phyloP scores from a whole-genome alignment of 2,113 vertebrate genomes.

The Neodon shergylaensis region DNA sequence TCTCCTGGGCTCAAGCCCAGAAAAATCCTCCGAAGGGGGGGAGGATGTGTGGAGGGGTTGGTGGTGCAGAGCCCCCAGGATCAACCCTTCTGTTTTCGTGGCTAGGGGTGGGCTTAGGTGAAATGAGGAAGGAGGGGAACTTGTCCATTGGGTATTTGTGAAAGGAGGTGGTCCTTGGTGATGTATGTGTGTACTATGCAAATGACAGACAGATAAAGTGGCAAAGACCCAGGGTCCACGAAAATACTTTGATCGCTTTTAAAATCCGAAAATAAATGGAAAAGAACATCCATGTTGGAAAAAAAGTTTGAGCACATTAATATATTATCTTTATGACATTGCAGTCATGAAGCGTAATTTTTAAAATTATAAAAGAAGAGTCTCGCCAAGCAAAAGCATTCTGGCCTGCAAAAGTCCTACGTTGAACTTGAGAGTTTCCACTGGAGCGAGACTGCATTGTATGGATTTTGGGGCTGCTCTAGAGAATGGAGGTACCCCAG shows the following conservation, averaged over 20 bases:
- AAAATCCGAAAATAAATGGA: background rate
- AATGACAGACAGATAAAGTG: slow-evolving; percentile 1
- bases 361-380: background rate
- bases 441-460: background rate
- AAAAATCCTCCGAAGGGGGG: background rate
- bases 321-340: background rate
- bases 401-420: background rate
- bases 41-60: background rate
- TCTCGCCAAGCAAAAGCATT: background rate
- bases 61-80: background rate
- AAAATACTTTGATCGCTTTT: slow-evolving; percentile 8
- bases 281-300: background rate
- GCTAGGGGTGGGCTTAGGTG: slow-evolving; percentile 27
- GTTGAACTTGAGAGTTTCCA: background rate
- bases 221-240: background rate
- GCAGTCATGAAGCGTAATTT: background rate
- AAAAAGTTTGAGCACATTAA: slow-evolving; percentile 5
- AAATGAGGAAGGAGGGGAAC: slow-evolving; percentile 13
- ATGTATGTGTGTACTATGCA: background rate
- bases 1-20: background rate
- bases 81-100: slow-evolving; percentile 15
- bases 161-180: slow-evolving; percentile 48
- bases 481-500: background rate
- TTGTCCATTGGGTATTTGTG: slow-evolving; percentile 37
- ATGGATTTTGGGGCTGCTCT: background rate